These are phyloP conservation scores for Arrhopalites spinosus DNA, from an alignment of 2,888 invertebrate species.

Conservation along the genomic window DNA sequence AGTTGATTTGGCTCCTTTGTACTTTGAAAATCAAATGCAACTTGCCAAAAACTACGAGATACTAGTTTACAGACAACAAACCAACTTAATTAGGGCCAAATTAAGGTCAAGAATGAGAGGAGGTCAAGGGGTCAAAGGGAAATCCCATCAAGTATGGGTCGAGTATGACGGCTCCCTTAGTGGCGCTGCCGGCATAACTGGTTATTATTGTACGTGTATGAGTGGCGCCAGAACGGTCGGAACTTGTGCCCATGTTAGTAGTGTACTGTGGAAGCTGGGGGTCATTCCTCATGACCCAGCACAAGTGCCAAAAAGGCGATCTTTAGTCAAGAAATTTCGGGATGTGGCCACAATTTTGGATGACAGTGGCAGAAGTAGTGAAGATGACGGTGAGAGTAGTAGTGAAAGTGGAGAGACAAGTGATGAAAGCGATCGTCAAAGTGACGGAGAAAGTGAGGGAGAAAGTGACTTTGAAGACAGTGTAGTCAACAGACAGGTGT, in stretches of 20 bases:
- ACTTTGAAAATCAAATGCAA: background rate
- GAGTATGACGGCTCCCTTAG: background rate
- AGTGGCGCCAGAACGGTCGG: background rate
- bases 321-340: background rate
- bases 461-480: too few relatives aligned
- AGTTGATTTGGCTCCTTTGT: background rate
- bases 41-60: background rate
- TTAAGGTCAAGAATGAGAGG: conserved; percentile 1
- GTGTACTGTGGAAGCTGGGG: background rate
- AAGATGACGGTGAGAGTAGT: too few relatives aligned
- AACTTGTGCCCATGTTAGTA: background rate
- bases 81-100: background rate
- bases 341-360: background rate
- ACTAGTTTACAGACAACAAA: background rate
- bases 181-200: background rate
- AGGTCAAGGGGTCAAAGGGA: background rate
- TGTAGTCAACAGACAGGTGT: too few relatives aligned
- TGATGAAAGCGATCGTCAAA: too few relatives aligned
- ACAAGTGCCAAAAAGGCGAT: background rate
- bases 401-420: too few relatives aligned
- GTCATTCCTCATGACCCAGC: background rate
- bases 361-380: too few relatives aligned
- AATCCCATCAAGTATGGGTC: background rate
- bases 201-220: background rate
- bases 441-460: too few relatives aligned